Conservation (phyloP, 1,140 invertebrate species). For the Ptiloglossa arizonensis region DNA sequence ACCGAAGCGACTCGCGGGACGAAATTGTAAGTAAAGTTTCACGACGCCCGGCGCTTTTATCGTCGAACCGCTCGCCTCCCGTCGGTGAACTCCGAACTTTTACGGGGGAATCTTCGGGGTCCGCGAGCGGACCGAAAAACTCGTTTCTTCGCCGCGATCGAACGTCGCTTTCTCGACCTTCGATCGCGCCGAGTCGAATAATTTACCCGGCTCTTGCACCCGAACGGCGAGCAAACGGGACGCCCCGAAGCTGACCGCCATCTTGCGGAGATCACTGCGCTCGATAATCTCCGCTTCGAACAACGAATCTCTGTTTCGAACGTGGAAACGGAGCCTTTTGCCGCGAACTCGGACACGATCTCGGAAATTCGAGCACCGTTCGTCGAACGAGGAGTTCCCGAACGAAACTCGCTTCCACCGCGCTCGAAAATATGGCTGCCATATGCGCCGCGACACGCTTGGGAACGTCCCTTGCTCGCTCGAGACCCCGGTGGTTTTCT, state of each 20-base stretch:
- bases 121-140: not conserved
- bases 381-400: constrained; percentile 19
- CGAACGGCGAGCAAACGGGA: not conserved
- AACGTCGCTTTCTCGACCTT: not conserved
- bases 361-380: not conserved
- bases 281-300: too few relatives aligned
- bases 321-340: too few relatives aligned
- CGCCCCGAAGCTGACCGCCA: too few relatives aligned
- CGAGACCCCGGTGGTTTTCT: not conserved
- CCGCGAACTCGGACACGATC: too few relatives aligned
- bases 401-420: constrained; percentile 30
- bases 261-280: too few relatives aligned
- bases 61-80: not conserved
- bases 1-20: constrained; percentile 11
- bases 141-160: not conserved
- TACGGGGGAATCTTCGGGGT: not conserved
- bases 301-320: not conserved
- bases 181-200: not conserved
- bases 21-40: constrained; percentile 14
- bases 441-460: constrained; percentile 55
- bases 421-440: constrained; percentile 63
- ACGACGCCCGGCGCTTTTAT: constrained; percentile 8
- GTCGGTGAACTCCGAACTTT: not conserved
- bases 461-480: constrained; percentile 8
- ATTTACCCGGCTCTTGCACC: constrained; percentile 1